Evolutionary conservation across 1,140 invertebrate species (phyloP), one percentile per base, ranked within the genome.

Genomic region (Anoplolepis gracilipes): DNA sequence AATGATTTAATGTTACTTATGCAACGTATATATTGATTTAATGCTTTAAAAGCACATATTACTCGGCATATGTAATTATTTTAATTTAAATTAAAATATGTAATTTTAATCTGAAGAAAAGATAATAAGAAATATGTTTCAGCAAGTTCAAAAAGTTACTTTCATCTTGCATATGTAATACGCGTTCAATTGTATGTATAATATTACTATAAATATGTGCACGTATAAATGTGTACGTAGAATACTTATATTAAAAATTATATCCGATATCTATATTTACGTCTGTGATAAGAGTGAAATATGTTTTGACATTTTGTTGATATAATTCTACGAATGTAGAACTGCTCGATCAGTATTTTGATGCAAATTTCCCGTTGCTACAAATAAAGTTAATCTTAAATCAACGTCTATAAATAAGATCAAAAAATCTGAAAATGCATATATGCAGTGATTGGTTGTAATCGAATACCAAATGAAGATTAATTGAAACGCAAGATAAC

Each of bases 361-460:
- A 81, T 36, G 25, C 22, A 33, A 55, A 69, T 42, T 72, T 1
- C 13, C 10, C 22, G 10, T 2, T n/a, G 62, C 1, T 13, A 10
- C 28, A 46, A 82, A 82, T 59, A 82, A 82, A 82, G 22, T 73
- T 46, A 46, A 39, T 59, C 42, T 72, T 42, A 72, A 57, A 72
- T 72, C 53, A 81, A 72, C 46, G 28, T 36, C 30, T 69, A 33
- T 42, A 57, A 73, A 82, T 33, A 36, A 8, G 53, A 42, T 25
- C 19, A 19, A 81, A 33, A 81, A 72, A 72, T 2, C 19, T 11
- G 25, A 42, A 70, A 70, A 70, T 3, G 57, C 10, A 22, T 16
- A 16, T 30, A 30, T 8, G 13, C 4, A 67, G 13, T 22, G 3
- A 16, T 28, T n/a, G 13, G 13, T 1, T 25, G 25, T 81, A 81